phyloP scores from a whole-genome alignment of 2,797 vertebrate species.

The Etheostoma nigrum region DNA sequence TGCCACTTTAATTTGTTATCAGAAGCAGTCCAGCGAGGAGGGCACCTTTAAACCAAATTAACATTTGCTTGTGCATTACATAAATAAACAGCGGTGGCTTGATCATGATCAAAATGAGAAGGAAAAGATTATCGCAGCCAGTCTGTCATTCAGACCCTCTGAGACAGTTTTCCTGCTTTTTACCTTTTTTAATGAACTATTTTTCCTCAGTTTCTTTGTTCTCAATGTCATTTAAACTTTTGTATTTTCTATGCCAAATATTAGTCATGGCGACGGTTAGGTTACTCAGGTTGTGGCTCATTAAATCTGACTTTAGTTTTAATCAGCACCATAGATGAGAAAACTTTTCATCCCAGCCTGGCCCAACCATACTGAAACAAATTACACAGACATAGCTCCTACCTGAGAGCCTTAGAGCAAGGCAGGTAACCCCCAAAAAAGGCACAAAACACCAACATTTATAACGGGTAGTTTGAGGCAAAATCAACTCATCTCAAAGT shows the following conservation, averaged over 20 bases:
- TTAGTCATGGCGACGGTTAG: not conserved
- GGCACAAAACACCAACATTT: too few relatives aligned
- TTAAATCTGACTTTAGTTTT: slow-evolving; percentile 5
- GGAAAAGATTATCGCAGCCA: slow-evolving; percentile 76
- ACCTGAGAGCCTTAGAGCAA: too few relatives aligned
- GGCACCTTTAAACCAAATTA: slow-evolving; percentile 84
- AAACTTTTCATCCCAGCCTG: not conserved
- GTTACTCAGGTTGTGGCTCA: not conserved
- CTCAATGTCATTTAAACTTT: slow-evolving; percentile 18
- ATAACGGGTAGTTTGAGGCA: too few relatives aligned
- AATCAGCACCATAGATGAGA: not conserved
- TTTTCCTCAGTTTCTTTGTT: slow-evolving; percentile 10
- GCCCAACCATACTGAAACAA: not conserved
- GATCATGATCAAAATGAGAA: slow-evolving; percentile 79
- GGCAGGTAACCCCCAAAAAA: too few relatives aligned
- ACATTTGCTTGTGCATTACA: slow-evolving; percentile 67
- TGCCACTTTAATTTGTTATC: slow-evolving; percentile 63
- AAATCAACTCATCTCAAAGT: too few relatives aligned
- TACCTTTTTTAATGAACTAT: not conserved
- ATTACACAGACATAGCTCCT: not conserved
- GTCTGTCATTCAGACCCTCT: slow-evolving; percentile 81
- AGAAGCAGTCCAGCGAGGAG: slow-evolving; percentile 60
- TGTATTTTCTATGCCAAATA: not conserved
- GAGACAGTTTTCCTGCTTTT: slow-evolving; percentile 37
- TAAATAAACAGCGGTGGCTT: slow-evolving; percentile 79